Evolutionary conservation across 2,888 invertebrate genomes (phyloP).

Genomic region (Drosophila conformis): DNA sequence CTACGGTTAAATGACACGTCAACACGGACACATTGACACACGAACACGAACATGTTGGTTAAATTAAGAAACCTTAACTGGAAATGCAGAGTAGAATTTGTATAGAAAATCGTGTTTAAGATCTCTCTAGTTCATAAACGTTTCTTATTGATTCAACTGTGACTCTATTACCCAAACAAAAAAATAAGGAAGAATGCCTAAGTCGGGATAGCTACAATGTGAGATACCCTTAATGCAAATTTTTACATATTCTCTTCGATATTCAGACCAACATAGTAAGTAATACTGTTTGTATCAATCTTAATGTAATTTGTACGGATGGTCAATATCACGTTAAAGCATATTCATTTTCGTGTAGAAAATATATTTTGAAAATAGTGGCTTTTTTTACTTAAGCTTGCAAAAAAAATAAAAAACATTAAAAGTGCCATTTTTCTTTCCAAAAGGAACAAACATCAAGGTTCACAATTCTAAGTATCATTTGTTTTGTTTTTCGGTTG

Average conservation of each 20-base stretch:
- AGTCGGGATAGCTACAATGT: background rate
- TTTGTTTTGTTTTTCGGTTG: no score
- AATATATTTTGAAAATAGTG: background rate
- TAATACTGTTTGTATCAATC: background rate
- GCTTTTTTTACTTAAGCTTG: no score
- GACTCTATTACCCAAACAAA: background rate
- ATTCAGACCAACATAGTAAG: background rate
- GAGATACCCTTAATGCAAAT: background rate
- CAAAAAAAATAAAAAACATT: no score
- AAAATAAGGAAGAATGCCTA: background rate
- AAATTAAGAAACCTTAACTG: background rate
- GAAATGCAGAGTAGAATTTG: background rate
- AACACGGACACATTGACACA: constrained; percentile 2
- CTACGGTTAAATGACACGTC: constrained; percentile 45
- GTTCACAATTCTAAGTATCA: no score
- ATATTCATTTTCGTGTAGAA: background rate
- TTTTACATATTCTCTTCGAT: background rate
- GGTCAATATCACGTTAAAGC: no score
- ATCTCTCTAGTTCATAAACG: background rate
- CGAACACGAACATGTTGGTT: constrained; percentile 5
- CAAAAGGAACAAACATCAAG: no score
- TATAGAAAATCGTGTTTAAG: background rate
- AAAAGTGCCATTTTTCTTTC: no score
- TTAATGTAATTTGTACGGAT: no score
- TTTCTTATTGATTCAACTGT: background rate